Base-by-base conservation (phyloP, 2,888 invertebrate genomes). In the Elegia similella region DNA sequence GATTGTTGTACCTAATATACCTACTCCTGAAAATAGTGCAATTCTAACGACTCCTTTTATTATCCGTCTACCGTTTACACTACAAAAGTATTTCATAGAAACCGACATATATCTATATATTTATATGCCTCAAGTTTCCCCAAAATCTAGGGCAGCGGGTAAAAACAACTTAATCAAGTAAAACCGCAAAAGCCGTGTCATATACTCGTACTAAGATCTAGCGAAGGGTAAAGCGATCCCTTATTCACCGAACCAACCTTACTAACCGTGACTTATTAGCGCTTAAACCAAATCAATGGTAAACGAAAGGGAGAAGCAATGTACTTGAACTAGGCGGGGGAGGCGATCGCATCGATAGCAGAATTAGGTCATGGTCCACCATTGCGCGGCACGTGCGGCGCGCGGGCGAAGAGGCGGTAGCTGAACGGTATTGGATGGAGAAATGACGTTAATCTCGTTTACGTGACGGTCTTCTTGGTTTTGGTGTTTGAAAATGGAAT, bases 291-390 rank as follows among this genome's bases (percentile, higher is more conserved):
- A 74, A 78, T 81, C 76, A 78, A 78, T 79, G 78, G 73, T 69
- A 68, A 67, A 67, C 66, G 79, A 83, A 83, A 82, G 79, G 77
- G 80, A 82, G 75, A 61, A 70, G 47, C 46, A 15, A 66, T 70
- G 81, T 77, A 73, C 84, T 81, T 82, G 82, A 83, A 83, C 82
- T 75, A 65, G 70, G 75, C 73, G 70, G 68, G 64, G 65, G 56
- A 62, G 67, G 70, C 72, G 64, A 65, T 61, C 75, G 70, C 80
- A 83, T 87, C 86, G 83, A 87, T 87, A 83, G 66, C 68, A 60
- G 64, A 86, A 85, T 68, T 85, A 62, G 87, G 87, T 87, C 87
- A 88, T 66, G 87, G 87, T 81, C 74, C 62, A 44, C 61, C 63
- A 66, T 66, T 59, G 65, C 71, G 65, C 68, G 73, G 73, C 73